Percentiles rank a stretch among this genome's conserved stretches.
Conservation (phyloP, 2,797 vertebrate genomes). For the Ptychobarbus kaznakovi region DNA sequence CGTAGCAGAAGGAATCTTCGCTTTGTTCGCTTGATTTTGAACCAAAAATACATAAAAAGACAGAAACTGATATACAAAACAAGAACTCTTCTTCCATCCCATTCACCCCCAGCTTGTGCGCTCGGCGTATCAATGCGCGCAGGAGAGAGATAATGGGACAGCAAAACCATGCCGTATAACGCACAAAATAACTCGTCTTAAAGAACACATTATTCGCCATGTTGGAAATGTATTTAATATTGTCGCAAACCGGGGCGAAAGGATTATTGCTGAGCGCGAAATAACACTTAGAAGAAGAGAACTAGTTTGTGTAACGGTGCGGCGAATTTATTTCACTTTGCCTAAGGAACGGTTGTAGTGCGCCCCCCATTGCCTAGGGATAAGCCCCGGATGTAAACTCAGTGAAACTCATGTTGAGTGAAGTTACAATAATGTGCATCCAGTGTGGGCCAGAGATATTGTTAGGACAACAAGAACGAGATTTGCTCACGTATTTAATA, state of each 20-base stretch:
- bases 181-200: slow-evolving; percentile 38
- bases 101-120: slow-evolving; percentile 74
- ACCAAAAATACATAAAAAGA: slow-evolving; percentile 65
- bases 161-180: slow-evolving; percentile 57
- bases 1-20: slow-evolving; percentile 32
- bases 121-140: slow-evolving; percentile 69
- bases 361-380: slow-evolving; percentile 87
- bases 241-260: slow-evolving; percentile 33
- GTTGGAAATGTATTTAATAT: background rate
- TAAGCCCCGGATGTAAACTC: slow-evolving; percentile 91
- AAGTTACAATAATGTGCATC: slow-evolving; percentile 72
- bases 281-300: slow-evolving; percentile 68
- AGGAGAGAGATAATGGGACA: slow-evolving; percentile 69
- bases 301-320: slow-evolving; percentile 86
- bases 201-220: slow-evolving; percentile 8
- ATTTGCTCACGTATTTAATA: background rate
- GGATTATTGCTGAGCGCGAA: slow-evolving; percentile 8
- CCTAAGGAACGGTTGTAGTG: slow-evolving; percentile 89
- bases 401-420: slow-evolving; percentile 87
- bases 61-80: slow-evolving; percentile 74
- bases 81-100: slow-evolving; percentile 75
- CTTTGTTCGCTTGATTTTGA: slow-evolving; percentile 53
- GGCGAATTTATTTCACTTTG: slow-evolving; percentile 92
- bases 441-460: slow-evolving; percentile 42
- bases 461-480: background rate